Conservation (phyloP, 2,113 vertebrate genomes). For the Sylvia atricapilla region DNA sequence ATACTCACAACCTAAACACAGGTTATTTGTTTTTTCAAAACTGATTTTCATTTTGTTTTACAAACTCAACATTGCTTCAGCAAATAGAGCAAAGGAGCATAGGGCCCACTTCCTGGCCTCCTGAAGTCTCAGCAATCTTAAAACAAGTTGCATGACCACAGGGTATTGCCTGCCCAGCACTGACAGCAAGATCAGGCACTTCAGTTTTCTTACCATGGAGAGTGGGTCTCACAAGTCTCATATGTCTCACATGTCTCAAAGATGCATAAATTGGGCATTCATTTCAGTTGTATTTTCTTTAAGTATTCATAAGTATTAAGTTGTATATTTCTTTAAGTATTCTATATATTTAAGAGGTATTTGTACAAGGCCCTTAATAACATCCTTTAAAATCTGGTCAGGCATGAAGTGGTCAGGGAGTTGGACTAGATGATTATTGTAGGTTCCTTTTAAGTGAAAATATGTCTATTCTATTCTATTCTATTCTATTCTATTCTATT, state of each 20-base stretch:
- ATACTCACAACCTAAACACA: not conserved
- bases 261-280: not conserved
- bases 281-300: not conserved
- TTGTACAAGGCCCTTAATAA: not conserved
- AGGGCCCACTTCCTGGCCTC: not conserved
- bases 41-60: not conserved
- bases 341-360: not conserved
- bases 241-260: not conserved
- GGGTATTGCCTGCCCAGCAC: not conserved
- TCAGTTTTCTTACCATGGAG: not conserved
- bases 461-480: not conserved
- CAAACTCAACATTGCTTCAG: not conserved
- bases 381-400: not conserved
- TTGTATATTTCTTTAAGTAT: not conserved
- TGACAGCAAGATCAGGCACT: not conserved
- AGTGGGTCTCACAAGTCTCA: not conserved
- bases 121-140: not conserved
- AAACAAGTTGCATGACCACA: not conserved
- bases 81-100: not conserved
- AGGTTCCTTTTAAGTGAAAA: not conserved
- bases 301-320: not conserved
- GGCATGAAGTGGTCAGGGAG: not conserved
- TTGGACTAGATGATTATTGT: not conserved
- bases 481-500: not conserved
- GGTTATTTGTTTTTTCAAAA: not conserved